Evolutionary conservation across 1,140 invertebrate species (phyloP), one percentile per base, ranked within the genome.

Genomic region (Dendrolimus punctatus): DNA sequence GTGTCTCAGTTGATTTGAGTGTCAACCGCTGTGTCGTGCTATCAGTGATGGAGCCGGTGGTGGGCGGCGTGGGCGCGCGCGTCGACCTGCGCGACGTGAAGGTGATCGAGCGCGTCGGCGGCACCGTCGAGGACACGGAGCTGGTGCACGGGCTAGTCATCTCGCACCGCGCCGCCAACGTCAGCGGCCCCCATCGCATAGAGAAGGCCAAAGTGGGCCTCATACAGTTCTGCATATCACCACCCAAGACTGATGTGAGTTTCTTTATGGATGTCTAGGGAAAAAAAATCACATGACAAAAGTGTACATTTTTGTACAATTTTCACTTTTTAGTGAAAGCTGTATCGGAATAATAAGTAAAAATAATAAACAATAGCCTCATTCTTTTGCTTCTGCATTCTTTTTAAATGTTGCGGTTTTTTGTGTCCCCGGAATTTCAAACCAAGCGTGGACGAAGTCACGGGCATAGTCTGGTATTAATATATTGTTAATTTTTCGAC

Each of bases 151-250:
- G 98, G 37, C 89, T 99, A 47, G 95, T 99, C 2, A 97, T 99
- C 60, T 94, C 95, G 41, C 95, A 97, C 73, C 95, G 94, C 81
- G 91, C 94, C 8, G 91, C 95, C 23, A 97, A 97, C 73, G 91
- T 95, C 43, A 97, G 96, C 80, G 98, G 97, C 5, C 96, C 98
- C 1, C 96, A 93, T 63, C 92, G 93, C 71, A 90, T 99, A 60
- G 98, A 99, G 79, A 99, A 99, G 82, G 98, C 98, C 4, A 99
- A 99, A 88, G 98, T 99, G 89, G 99, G 96, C 60, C 91, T 99
- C 0, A 99, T 99, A 67, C 99, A 99, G 81, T 99, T 99, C 81
- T 99, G 99, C 82, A 98, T 99, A 82, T 99, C 98, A 44, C 97
- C 99, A 54, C 99, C 99, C 6, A 99, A 99, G 89, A 99, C 99